phyloP scores from a whole-genome alignment of 2,888 invertebrate species.

The Pseudanteris insignis region DNA sequence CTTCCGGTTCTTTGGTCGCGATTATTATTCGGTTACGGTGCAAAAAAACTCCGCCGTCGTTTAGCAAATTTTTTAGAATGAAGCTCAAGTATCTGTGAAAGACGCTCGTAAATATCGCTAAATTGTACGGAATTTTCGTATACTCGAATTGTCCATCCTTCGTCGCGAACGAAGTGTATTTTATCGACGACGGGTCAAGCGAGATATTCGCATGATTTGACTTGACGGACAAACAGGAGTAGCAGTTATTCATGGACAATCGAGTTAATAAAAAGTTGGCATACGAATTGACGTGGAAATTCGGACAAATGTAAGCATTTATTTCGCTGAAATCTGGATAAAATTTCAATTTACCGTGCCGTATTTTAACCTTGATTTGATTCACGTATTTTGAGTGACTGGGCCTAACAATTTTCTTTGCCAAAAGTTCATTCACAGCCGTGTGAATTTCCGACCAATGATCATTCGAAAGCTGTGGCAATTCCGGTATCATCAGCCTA shows the following conservation, averaged over 20 bases:
- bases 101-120: neutral
- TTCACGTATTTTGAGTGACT: constrained; percentile 30
- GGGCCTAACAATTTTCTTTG: constrained; percentile 4
- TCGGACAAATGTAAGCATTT: neutral
- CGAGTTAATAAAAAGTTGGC: neutral
- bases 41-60: constrained; percentile 1
- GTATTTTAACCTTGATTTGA: constrained; percentile 6
- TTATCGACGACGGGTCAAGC: constrained; percentile 8
- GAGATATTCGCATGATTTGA: constrained; percentile 10
- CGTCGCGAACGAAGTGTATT: constrained; percentile 30
- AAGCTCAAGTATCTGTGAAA: constrained; percentile 21
- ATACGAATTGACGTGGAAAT: neutral
- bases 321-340: constrained; percentile 18
- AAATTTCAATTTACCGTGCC: neutral
- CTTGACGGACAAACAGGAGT: constrained; percentile 19
- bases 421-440: constrained; percentile 18
- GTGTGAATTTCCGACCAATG: constrained; percentile 8
- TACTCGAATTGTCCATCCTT: constrained; percentile 24
- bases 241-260: constrained; percentile 20
- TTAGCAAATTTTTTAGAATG: constrained; percentile 15
- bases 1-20: constrained; percentile 5
- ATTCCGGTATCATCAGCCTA: neutral
- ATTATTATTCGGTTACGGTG: constrained; percentile 18
- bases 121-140: constrained; percentile 18
- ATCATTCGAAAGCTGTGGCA: constrained; percentile 10